These are phyloP conservation scores for Nomada ruficornis DNA, from an alignment of 2,888 invertebrate genomes.

Conservation along the genomic window DNA sequence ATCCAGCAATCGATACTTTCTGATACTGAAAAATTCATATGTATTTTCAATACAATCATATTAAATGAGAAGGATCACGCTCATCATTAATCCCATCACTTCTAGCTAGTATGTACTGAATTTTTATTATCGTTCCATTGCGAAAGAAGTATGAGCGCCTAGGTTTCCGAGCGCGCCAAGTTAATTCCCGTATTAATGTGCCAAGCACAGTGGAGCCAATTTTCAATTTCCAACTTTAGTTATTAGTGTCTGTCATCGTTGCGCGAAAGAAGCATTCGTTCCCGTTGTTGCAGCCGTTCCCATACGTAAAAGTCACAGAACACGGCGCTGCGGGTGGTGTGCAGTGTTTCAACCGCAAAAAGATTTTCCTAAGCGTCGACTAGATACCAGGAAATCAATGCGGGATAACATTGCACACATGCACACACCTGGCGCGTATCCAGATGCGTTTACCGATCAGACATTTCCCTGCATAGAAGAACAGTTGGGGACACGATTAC, in stretches of 20 bases:
- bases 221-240: slow-evolving; percentile 25
- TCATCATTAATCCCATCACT: neutral
- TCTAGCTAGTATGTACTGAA: neutral
- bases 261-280: slow-evolving; percentile 22
- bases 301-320: neutral
- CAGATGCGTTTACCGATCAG: slow-evolving; percentile 72
- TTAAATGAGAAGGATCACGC: too few relatives aligned
- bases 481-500: slow-evolving; percentile 54
- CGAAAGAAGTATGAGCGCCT: neutral
- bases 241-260: slow-evolving; percentile 32
- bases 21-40: too few relatives aligned
- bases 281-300: slow-evolving; percentile 18
- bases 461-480: slow-evolving; percentile 63
- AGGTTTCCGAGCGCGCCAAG: neutral
- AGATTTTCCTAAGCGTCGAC: slow-evolving; percentile 57
- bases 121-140: neutral
- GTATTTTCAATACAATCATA: too few relatives aligned
- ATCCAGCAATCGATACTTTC: too few relatives aligned
- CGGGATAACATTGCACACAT: slow-evolving; percentile 61
- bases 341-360: slow-evolving; percentile 41
- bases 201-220: neutral
- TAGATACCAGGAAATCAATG: slow-evolving; percentile 67
- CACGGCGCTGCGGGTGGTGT: neutral
- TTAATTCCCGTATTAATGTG: slow-evolving; percentile 13
- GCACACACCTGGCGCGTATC: slow-evolving; percentile 63